Base-by-base conservation (phyloP, 2,113 vertebrate genomes). In the Varanus salvator region DNA sequence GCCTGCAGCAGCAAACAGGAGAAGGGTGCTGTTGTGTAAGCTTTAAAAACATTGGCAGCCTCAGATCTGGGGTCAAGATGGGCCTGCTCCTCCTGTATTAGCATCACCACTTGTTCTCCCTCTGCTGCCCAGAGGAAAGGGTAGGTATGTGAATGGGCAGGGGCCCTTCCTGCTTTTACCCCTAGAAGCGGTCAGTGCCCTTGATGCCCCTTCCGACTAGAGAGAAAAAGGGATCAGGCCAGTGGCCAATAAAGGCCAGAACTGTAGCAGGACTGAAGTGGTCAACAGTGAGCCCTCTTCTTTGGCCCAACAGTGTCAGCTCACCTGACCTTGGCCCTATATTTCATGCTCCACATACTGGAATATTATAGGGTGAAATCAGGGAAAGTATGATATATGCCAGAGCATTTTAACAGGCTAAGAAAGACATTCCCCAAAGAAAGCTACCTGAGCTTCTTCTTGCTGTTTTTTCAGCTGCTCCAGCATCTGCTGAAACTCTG, bases 391-490 rank as follows among this genome's bases (percentile, higher is more conserved):
- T 48, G n/a, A 75, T 84, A 88, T 17, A 60, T 52, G 68, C 11
- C 80, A 25, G 17, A 9, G 4, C 31, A 31, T 21, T 54, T 38
- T 54, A 71, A 29, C 57, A 69, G 31, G 74, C 31, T 44, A 64
- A 44, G 17, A 94, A 86, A 8, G 38, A 87, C 0, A 69, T 8
- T 76, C 90, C 93, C 44, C 2, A 11, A 34, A 85, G 76, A 87
- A 87, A 80, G 21, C 17, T 95, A 99, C 99, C 98, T 99, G 98
- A 84, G 97, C 98, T 29, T 99, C 98, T 90, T 98, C 98, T 77
- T 99, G 98, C 83, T 99, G 98, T 64, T 94, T 98, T 90, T 95
- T 99, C 31, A 99, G 94, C 92, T 99, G 98, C 89, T 99, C 98
- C 1, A 99, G 89, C 98, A 99, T 98, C 34, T 98, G 97, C 85